A percentile compares a stretch with the other conserved stretches of the same genome.
These are phyloP conservation scores for Ctenochaetus hawaiiensis DNA, from an alignment of 2,797 vertebrate species.

Conservation along the genomic window DNA sequence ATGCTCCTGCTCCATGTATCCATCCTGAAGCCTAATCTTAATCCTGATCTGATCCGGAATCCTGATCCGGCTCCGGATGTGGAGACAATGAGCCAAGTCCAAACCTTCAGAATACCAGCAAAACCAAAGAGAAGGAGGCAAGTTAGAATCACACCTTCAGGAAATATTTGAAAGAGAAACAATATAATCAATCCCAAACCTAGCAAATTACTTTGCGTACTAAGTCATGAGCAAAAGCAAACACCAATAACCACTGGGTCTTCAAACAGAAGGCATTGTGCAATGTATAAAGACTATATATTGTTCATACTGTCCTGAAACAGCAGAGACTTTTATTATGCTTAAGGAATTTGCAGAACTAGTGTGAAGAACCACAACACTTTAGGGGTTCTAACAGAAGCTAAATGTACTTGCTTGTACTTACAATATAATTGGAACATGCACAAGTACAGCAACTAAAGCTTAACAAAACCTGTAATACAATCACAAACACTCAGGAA, in stretches of 20 bases:
- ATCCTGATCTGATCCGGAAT: slow-evolving; percentile 99
- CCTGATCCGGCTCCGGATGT: slow-evolving; percentile 98
- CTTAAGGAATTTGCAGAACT: background rate
- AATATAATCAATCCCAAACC: slow-evolving; percentile 13
- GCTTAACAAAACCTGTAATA: background rate
- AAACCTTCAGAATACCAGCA: slow-evolving; percentile 99
- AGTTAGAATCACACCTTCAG: slow-evolving; percentile 93
- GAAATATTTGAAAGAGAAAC: background rate
- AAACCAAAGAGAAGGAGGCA: slow-evolving; percentile 99
- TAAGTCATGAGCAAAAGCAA: slow-evolving; percentile 43
- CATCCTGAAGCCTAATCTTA: slow-evolving; percentile 94
- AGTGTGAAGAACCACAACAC: background rate
- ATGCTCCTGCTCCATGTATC: slow-evolving; percentile 95
- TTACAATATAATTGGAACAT: background rate
- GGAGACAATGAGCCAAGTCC: slow-evolving; percentile 99
- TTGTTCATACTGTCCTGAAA: background rate
- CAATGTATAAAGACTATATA: background rate
- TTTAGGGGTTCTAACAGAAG: background rate
- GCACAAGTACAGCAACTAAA: background rate
- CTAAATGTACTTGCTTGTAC: background rate
- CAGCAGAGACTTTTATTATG: background rate
- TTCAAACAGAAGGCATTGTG: background rate
- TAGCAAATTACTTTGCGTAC: slow-evolving; percentile 26
- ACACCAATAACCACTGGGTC: background rate
- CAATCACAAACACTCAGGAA: background rate